Conservation (phyloP, 2,888 invertebrate genomes). For the Acronicta leporina region DNA sequence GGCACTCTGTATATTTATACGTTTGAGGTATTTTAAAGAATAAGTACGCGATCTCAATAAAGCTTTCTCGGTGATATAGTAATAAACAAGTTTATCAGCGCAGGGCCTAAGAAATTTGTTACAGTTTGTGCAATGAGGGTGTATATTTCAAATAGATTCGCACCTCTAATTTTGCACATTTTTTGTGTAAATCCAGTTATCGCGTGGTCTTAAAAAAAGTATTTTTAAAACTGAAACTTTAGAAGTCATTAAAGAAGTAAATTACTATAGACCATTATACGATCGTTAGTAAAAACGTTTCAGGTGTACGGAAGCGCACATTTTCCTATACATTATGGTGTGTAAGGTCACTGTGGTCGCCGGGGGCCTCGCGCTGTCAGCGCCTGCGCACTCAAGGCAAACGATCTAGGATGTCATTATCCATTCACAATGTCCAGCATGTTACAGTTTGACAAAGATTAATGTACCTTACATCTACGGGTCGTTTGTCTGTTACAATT, state of each 20-base stretch:
- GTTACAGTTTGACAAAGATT: constrained; percentile 50
- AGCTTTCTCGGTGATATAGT: no score
- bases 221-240: no score
- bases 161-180: no score
- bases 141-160: no score
- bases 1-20: no score
- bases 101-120: no score
- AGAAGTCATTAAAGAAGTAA: no score
- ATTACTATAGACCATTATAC: constrained; percentile 25
- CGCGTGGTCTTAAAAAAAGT: no score
- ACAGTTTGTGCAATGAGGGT: no score
- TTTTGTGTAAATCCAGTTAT: no score
- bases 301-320: constrained; percentile 61
- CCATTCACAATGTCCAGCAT: constrained; percentile 26
- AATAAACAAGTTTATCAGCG: not conserved
- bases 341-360: constrained; percentile 61
- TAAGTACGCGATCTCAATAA: no score
- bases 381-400: constrained; percentile 50
- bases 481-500: constrained; percentile 15
- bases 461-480: constrained; percentile 33
- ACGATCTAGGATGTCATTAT: constrained; percentile 42
- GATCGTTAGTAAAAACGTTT: constrained; percentile 49
- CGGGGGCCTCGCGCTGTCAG: constrained; percentile 38
- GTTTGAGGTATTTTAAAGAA: no score
- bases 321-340: constrained; percentile 64